phyloP scores from a whole-genome alignment of 2,888 invertebrate genomes.

The Protonemura montana region DNA sequence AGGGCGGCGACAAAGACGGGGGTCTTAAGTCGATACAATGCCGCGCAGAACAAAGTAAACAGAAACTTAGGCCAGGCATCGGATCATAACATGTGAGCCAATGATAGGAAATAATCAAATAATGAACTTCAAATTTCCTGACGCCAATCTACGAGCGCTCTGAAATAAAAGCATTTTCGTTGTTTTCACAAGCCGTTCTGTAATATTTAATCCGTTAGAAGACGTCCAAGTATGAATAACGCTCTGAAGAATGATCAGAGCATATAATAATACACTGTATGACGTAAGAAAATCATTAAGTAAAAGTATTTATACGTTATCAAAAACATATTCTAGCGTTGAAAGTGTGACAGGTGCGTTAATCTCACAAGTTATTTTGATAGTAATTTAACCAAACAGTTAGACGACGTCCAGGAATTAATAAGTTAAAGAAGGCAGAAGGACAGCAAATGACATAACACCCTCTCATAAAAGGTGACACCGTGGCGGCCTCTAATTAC shows the following conservation, averaged over 20 bases:
- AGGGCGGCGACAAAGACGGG: not conserved
- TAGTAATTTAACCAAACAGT: not conserved
- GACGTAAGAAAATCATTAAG: no score
- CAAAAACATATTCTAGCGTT: not conserved
- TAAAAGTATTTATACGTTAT: no score
- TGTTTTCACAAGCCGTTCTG: no score
- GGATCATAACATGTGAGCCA: not conserved
- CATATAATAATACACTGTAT: no score
- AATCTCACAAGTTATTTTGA: not conserved
- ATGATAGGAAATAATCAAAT: not conserved
- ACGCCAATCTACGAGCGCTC: no score
- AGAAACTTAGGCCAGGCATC: not conserved
- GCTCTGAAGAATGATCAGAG: no score
- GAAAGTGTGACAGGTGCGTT: not conserved
- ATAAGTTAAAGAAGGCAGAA: not conserved
- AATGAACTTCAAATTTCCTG: not conserved
- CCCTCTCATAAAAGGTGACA: not conserved
- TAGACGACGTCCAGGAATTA: not conserved
- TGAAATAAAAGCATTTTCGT: no score
- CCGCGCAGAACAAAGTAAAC: conserved; percentile 4
- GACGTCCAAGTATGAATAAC: no score
- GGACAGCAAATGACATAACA: not conserved
- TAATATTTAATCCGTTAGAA: no score
- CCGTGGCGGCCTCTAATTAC: not conserved
- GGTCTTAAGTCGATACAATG: not conserved